Base-by-base conservation (phyloP, 2,113 vertebrate genomes). In the Triplophysa rosa region DNA sequence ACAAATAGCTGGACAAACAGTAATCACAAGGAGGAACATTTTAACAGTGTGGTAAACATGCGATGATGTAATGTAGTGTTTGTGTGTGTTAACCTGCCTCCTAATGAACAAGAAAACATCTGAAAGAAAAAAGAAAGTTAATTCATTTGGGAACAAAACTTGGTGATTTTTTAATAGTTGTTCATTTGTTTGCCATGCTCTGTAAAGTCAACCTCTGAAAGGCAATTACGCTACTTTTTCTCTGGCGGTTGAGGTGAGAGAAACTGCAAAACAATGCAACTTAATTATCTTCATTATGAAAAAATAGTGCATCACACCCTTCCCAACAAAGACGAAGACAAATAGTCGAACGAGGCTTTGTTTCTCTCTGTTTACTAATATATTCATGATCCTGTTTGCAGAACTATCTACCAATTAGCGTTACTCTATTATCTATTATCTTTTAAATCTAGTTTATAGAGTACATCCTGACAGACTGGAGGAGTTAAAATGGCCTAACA, bases 1-100 rank as follows among this genome's bases (percentile, higher is more conserved):
- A 99, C 96, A 99, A 99, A 99, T 98, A 96, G 95, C 94, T 93
- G 93, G 93, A 96, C 95, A 98, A 96, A 96, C 95, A 95, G 96
- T 97, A 99, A 99, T 99, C 98, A 98, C 95, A 95, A 56, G 94
- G 92, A 94, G 88, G 86, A 89, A 77, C 92, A 94, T 89, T 96
- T 97, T 95, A 80, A 74, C 87, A 86, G 49, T 84, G 86, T 92
- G 94, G 93, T 94, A 93, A 95, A 88, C 93, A 93, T 93, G 91
- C 93, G 89, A 97, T 97, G 95, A 96, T 98, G 94, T 7, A 37
- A 8, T 7, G 33, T 97, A 97, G 92, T 84, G 83, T 86, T 83
- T 93, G 90, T 92, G 92, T 92, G 92, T 95, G 92, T 92, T 90
- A 91, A 88, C 89, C 88, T 87, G 88, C 86, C 84, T 86, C 86